Evolutionary conservation across 2,797 vertebrate species (phyloP).

Genomic region (Pseudomugil gertrudae): DNA sequence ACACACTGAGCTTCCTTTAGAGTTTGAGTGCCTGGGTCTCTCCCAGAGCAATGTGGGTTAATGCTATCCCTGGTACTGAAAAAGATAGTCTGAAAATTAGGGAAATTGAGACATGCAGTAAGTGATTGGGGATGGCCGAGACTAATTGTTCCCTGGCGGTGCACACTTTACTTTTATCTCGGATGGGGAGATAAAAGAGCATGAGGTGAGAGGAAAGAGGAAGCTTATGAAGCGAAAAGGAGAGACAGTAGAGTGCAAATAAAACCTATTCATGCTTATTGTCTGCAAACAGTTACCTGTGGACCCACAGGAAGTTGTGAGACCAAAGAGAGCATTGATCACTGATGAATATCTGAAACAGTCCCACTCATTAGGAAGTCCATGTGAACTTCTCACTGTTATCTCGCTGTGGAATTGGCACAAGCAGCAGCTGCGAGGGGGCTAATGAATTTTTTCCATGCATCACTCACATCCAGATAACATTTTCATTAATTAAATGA

Average conservation of each 20-base stretch:
- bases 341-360: constrained; percentile 68
- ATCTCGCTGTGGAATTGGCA: constrained; percentile 53
- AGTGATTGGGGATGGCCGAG: constrained; percentile 61
- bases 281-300: constrained; percentile 12
- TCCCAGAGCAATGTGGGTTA: constrained; percentile 54
- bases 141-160: constrained; percentile 74
- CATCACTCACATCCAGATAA: not conserved
- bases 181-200: constrained; percentile 64
- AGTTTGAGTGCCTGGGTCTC: constrained; percentile 34
- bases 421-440: constrained; percentile 10
- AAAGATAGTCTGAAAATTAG: constrained; percentile 55
- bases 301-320: constrained; percentile 38
- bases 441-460: not conserved
- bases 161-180: constrained; percentile 62
- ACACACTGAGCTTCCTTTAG: constrained; percentile 44
- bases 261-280: not conserved
- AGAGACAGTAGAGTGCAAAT: not conserved
- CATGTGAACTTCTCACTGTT: constrained; percentile 56
- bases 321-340: constrained; percentile 68
- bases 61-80: constrained; percentile 40
- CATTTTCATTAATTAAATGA: not conserved
- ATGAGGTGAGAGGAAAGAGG: constrained; percentile 16
- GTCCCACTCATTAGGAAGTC: constrained; percentile 67
- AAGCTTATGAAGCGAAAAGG: not conserved
- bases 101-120: constrained; percentile 50